phyloP scores from a whole-genome alignment of 1,140 invertebrate species.

The Orchesella cincta region DNA sequence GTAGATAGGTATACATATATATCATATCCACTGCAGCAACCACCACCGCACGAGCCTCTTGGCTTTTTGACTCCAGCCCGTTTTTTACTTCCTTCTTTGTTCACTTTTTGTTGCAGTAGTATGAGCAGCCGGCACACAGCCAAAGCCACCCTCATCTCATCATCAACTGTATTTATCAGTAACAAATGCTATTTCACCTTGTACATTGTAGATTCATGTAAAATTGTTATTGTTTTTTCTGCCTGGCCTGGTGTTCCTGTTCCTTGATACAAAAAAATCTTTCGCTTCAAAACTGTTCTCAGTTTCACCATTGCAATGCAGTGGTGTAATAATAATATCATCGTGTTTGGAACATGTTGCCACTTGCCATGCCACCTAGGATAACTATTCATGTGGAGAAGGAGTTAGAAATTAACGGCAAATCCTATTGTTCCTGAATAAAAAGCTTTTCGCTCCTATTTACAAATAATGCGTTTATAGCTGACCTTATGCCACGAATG shows the following conservation, averaged over 20 bases:
- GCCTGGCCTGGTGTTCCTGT: not conserved
- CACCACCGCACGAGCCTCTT: slow-evolving; percentile 9
- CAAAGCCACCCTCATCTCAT: slow-evolving; percentile 22
- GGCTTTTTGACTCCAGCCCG: not conserved
- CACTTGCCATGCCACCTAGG: slow-evolving; percentile 8
- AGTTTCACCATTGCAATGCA: no score
- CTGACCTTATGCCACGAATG: not conserved
- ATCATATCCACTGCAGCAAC: not conserved
- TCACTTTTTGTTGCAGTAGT: not conserved
- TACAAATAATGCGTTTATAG: not conserved
- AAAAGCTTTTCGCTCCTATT: not conserved
- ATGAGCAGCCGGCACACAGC: slow-evolving; percentile 15
- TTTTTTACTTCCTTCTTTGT: slow-evolving; percentile 15
- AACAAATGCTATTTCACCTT: slow-evolving; percentile 12
- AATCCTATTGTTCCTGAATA: not conserved
- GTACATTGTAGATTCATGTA: not conserved
- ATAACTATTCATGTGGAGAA: not conserved
- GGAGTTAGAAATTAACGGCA: not conserved
- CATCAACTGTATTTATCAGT: not conserved
- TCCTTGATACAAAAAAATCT: not conserved
- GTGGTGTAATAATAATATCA: no score
- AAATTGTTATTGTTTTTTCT: not conserved
- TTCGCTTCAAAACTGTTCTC: slow-evolving; percentile 8
- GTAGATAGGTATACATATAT: no score
- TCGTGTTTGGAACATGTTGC: not conserved